Base-by-base conservation (phyloP, 2,888 invertebrate species). In the Choristoneura rosaceana region DNA sequence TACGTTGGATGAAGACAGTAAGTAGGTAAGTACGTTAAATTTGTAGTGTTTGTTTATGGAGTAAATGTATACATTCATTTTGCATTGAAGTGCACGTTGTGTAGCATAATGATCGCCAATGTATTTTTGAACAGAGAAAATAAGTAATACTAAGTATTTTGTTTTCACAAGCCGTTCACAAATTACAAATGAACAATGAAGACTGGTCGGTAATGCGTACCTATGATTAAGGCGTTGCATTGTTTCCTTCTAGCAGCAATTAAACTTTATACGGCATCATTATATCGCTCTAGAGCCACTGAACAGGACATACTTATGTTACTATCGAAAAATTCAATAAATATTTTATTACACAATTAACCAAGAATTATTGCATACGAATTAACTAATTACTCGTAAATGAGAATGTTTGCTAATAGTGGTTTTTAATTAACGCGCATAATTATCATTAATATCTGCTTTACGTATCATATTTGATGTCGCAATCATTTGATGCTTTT, bases 221-320 rank as follows among this genome's bases (percentile, higher is more conserved):
- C n/a, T n/a, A 73, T 78, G 71, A 73, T 81, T 78, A 80, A 69
- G 43, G 47, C 59, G 69, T 82, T 74, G 68, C 73, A 84, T 86
- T 82, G 83, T 86, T 81, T 78, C 76, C 78, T 70, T 75, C 74
- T 76, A 74, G 62, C 75, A 74, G 73, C 78, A 82, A 84, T 86
- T 84, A 81, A 73, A 78, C 75, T 82, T 86, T 82, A 85, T 82
- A 78, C 78, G 59, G 82, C 77, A 87, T 87, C 86, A 86, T 87
- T 81, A 76, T 70, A 78, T 69, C 73, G 75, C 69, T 47, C 41
- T 63, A 55, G 50, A 59, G 73, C 47, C 64, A 50, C 68, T 52
- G 52, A 73, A 60, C 73, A 73, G 64, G 73, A 69, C 52, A 69
- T 68, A 41, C 59, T n/a, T 58, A 45, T n/a, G 25, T 69, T 63